phyloP scores from a whole-genome alignment of 2,888 invertebrate genomes.

The Agrochola macilenta region DNA sequence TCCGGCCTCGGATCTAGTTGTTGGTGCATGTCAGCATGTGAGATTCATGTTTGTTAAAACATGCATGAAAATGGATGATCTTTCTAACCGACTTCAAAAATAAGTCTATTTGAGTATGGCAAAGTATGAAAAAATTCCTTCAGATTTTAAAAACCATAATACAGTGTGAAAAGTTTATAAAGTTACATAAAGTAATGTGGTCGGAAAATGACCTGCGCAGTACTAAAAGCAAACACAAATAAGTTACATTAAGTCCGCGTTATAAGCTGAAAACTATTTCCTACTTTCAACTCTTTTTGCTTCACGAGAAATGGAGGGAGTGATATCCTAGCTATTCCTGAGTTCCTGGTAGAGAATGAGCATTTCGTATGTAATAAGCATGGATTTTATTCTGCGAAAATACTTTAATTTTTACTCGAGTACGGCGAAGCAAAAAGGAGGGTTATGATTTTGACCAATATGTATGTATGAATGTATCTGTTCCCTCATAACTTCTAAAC shows the following conservation, averaged over 20 bases:
- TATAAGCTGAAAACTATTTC: slow-evolving; percentile 36
- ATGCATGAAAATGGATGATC: no score
- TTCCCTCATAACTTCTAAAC: no score
- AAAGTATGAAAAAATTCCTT: background rate
- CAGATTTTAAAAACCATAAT: slow-evolving; percentile 7
- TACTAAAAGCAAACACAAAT: slow-evolving; percentile 49
- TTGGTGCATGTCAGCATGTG: no score
- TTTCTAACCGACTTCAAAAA: no score
- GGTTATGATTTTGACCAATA: no score
- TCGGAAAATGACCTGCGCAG: background rate
- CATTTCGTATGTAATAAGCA: background rate
- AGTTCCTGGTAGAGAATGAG: slow-evolving; percentile 18
- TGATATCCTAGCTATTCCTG: slow-evolving; percentile 19
- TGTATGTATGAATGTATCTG: no score
- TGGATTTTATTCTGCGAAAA: background rate
- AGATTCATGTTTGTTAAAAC: no score
- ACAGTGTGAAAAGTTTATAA: slow-evolving; percentile 1
- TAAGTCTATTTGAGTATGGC: background rate
- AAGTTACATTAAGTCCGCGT: slow-evolving; percentile 30
- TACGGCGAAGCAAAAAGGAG: no score
- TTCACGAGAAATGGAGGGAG: background rate
- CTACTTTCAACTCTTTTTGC: slow-evolving; percentile 17
- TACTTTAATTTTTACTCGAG: background rate
- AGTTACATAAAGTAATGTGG: background rate
- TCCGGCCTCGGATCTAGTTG: background rate